Evolutionary conservation across 2,797 vertebrate species (phyloP).

Genomic region (Pangasius krempfi): DNA sequence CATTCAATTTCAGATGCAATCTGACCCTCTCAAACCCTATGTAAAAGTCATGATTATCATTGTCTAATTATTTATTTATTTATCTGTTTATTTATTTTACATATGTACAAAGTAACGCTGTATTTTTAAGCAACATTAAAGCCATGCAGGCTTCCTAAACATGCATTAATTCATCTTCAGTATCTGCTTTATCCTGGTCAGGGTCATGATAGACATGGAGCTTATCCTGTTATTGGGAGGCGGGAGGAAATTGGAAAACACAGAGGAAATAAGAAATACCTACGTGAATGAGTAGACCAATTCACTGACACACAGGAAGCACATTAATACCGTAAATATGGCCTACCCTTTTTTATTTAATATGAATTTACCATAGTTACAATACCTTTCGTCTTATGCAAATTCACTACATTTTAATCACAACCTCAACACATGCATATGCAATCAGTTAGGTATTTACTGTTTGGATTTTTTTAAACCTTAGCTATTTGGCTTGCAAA

Average conservation of each 20-base stretch:
- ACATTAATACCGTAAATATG: not conserved
- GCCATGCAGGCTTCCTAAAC: not conserved
- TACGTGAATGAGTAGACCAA: not conserved
- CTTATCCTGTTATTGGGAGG: not conserved
- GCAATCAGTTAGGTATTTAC: not conserved
- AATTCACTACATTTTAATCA: not conserved
- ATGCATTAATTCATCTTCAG: slow-evolving; percentile 1
- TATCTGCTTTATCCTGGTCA: not conserved
- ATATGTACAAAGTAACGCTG: not conserved
- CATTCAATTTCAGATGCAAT: not conserved
- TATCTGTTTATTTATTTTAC: not conserved
- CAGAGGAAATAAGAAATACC: not conserved
- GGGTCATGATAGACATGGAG: not conserved
- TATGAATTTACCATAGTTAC: not conserved
- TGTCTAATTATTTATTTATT: not conserved
- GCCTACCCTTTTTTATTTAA: not conserved
- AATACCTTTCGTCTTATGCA: not conserved
- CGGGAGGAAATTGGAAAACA: not conserved
- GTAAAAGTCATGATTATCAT: not conserved
- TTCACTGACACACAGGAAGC: not conserved
- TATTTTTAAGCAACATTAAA: not conserved
- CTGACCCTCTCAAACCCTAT: not conserved
- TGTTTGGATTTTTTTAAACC: not conserved
- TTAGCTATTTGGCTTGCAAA: not conserved
- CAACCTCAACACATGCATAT: not conserved